Percentiles rank a stretch among this genome's conserved stretches.
Conservation (phyloP, 2,888 invertebrate genomes). For the Pecten maximus region DNA sequence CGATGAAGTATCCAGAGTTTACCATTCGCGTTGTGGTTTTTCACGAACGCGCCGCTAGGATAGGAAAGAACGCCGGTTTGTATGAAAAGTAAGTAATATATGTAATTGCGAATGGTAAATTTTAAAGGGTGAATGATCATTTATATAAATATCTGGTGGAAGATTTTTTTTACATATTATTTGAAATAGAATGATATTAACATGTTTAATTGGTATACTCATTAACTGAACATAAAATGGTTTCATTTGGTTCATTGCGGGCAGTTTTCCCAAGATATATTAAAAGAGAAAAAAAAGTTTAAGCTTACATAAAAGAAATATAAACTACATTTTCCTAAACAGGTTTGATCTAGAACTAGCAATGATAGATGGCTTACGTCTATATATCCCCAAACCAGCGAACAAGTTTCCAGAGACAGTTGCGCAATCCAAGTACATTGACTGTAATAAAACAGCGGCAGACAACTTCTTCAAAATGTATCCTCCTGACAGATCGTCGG, state of each 20-base stretch:
- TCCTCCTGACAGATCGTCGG: constrained; percentile 76
- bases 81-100: constrained; percentile 76
- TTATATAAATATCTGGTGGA: no score
- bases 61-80: constrained; percentile 72
- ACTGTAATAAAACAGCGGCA: constrained; percentile 83
- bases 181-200: no score
- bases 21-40: constrained; percentile 78
- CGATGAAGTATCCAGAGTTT: constrained; percentile 52
- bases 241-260: no score
- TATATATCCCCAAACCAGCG: constrained; percentile 64
- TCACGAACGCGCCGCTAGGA: constrained; percentile 75
- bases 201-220: no score
- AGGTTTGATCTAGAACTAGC: constrained; percentile 54
- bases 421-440: constrained; percentile 81
- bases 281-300: no score
- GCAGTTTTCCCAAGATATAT: no score
- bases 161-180: no score
- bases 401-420: constrained; percentile 78
- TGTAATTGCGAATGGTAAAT: not conserved
- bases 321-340: constrained; percentile 36
- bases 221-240: no score
- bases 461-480: constrained; percentile 80
- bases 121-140: no score
- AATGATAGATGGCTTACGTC: constrained; percentile 55
- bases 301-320: no score